Conservation (phyloP, 2,888 invertebrate genomes). For the Euzophera pinguis region DNA sequence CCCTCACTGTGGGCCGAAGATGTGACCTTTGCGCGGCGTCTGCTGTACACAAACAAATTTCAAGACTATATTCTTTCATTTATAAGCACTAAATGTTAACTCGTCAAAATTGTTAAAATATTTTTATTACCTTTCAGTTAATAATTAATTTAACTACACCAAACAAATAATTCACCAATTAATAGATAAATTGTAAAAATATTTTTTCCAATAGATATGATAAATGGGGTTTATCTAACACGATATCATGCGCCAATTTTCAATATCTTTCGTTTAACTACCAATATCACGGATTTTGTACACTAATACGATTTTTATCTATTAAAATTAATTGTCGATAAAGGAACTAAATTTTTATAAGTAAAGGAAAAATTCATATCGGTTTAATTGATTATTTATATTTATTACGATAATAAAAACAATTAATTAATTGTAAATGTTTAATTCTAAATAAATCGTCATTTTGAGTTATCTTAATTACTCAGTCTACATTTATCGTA, state of each 20-base stretch:
- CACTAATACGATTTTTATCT: constrained; percentile 7
- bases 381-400: background rate
- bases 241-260: background rate
- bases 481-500: no score
- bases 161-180: background rate
- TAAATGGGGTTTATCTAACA: background rate
- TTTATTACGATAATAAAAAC: constrained; percentile 8
- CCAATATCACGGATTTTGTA: constrained; percentile 16
- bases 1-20: constrained; percentile 52
- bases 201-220: background rate
- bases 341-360: background rate
- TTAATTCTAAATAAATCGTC: background rate
- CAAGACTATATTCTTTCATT: no score
- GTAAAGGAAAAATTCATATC: background rate
- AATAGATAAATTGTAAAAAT: background rate
- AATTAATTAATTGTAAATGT: constrained; percentile 7
- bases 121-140: no score
- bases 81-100: no score
- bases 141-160: no score
- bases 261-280: background rate
- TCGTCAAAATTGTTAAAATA: no score
- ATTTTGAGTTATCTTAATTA: no score
- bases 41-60: background rate
- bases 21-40: constrained; percentile 50
- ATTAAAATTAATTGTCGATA: constrained; percentile 5